Evolutionary conservation across 2,888 invertebrate species (phyloP).

Genomic region (Melikaiella ostensackeni): DNA sequence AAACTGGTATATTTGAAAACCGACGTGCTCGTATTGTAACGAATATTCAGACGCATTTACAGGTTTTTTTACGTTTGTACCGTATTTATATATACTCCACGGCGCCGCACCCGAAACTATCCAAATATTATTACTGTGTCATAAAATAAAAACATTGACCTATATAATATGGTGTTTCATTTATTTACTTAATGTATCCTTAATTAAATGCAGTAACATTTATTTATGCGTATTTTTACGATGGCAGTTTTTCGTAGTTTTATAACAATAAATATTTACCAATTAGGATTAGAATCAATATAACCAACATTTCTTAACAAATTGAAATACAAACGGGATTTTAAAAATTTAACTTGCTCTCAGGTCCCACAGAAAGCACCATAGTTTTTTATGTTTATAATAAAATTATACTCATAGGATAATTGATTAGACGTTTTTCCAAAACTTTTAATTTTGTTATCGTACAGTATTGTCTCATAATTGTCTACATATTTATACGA

Average conservation of each 20-base stretch:
- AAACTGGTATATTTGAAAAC: constrained; percentile 19
- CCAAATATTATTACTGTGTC: constrained; percentile 72
- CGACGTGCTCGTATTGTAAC: constrained; percentile 20
- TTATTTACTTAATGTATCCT: background rate
- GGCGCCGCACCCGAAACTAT: constrained; percentile 67
- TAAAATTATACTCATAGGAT: background rate
- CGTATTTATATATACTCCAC: constrained; percentile 73
- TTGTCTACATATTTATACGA: constrained; percentile 22
- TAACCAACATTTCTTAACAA: constrained; percentile 12
- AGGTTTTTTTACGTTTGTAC: constrained; percentile 75
- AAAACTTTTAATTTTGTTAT: background rate
- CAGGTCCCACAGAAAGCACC: constrained; percentile 17
- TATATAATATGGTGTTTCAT: constrained; percentile 6
- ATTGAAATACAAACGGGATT: background rate
- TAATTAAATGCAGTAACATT: background rate
- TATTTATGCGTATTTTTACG: background rate
- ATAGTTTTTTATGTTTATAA: background rate
- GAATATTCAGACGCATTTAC: constrained; percentile 68
- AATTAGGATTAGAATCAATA: constrained; percentile 14
- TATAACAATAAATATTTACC: constrained; percentile 1
- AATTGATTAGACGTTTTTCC: background rate
- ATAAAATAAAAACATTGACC: constrained; percentile 65
- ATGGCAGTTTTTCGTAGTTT: background rate
- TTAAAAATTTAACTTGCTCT: background rate
- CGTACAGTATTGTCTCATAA: constrained; percentile 19